Percentiles rank a stretch among this genome's conserved stretches.
phyloP scores from a whole-genome alignment of 2,888 invertebrate genomes.

The Drosophila paucipuncta region DNA sequence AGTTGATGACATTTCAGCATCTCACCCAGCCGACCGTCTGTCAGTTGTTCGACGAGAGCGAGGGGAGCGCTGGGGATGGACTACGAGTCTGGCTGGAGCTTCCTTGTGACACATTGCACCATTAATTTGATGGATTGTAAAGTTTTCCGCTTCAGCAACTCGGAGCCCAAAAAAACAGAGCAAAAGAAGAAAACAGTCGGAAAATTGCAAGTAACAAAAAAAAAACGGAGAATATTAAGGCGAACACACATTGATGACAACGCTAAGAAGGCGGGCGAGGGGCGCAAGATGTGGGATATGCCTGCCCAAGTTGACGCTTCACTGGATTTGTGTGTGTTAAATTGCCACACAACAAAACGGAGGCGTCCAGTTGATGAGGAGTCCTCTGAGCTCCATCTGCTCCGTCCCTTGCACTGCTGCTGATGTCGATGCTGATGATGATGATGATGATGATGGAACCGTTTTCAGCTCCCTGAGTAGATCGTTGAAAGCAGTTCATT shows the following conservation, averaged over 20 bases:
- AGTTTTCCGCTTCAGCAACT: conserved; percentile 76
- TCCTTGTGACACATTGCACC: conserved; percentile 78
- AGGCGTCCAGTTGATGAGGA: conserved; percentile 32
- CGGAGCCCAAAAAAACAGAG: conserved; percentile 37
- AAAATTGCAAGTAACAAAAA: conserved; percentile 55
- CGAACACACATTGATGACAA: conserved; percentile 39
- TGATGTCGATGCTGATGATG: not conserved
- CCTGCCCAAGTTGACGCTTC: conserved; percentile 74
- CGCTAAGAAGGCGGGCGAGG: not conserved
- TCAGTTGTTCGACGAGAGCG: conserved; percentile 18
- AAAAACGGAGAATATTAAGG: conserved; percentile 65
- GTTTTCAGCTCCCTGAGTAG: conserved; percentile 22
- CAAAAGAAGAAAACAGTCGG: conserved; percentile 17
- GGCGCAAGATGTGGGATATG: conserved; percentile 47
- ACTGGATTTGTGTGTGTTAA: conserved; percentile 74
- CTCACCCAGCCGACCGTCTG: conserved; percentile 28
- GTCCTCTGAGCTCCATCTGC: conserved; percentile 4
- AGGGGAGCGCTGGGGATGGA: conserved; percentile 1
- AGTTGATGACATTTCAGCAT: conserved; percentile 69
- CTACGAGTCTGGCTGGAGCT: conserved; percentile 18
- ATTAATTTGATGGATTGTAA: conserved; percentile 82
- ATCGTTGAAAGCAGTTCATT: conserved; percentile 71
- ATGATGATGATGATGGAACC: conserved; percentile 31
- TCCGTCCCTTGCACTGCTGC: not conserved
- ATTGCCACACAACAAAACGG: conserved; percentile 63